These are phyloP conservation scores for Drosophila punjabiensis DNA, from an alignment of 1,140 invertebrate genomes.

Conservation along the genomic window DNA sequence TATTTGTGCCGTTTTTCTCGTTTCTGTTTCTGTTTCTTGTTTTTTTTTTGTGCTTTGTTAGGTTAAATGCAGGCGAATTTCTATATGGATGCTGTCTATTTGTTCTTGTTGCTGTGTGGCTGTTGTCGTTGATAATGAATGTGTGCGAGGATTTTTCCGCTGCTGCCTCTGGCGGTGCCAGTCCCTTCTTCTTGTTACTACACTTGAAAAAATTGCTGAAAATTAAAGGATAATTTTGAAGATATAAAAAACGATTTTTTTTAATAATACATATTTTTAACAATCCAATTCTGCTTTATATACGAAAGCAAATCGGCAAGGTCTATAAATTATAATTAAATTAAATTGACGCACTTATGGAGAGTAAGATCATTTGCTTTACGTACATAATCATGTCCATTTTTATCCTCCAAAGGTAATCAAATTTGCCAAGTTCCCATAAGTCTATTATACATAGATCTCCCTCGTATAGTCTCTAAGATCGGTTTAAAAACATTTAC, in stretches of 20 bases:
- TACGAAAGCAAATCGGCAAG: no score
- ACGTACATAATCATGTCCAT: no score
- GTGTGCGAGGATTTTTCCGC: conserved; percentile 60
- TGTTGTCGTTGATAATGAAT: conserved; percentile 80
- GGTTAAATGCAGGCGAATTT: conserved; percentile 77
- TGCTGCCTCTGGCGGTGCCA: conserved; percentile 33
- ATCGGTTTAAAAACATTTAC: background rate
- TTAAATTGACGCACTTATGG: no score
- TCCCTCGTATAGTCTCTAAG: no score
- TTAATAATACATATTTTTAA: no score
- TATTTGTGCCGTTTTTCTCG: conserved; percentile 40
- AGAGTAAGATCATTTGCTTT: no score
- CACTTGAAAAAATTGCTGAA: conserved; percentile 1
- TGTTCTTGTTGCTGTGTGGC: conserved; percentile 52
- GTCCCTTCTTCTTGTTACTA: background rate
- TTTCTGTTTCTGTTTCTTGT: conserved; percentile 7
- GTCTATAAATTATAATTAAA: no score
- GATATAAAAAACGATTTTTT: background rate
- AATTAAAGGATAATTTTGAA: background rate
- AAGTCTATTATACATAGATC: no score
- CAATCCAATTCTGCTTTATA: no score
- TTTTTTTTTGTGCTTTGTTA: conserved; percentile 35
- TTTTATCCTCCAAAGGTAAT: no score
- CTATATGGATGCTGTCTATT: conserved; percentile 66
- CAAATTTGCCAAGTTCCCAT: no score